Evolutionary conservation across 2,113 vertebrate species (phyloP), one percentile per base, ranked within the genome.

Genomic region (Rhinolophus ferrumequinum): DNA sequence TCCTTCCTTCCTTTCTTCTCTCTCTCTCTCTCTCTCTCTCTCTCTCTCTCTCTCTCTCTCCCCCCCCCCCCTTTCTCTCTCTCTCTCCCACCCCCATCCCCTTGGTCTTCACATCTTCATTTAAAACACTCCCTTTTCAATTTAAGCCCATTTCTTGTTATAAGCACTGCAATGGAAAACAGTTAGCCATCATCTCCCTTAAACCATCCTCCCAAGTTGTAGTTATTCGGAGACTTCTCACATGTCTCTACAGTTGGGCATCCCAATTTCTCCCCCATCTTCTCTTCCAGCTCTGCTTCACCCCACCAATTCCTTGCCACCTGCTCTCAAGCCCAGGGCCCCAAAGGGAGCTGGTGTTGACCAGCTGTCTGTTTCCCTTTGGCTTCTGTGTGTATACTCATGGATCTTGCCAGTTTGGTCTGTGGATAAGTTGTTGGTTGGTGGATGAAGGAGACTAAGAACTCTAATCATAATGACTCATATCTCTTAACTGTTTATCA

Each of bases 1-100:
- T 88, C 5, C 24, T 16, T 18, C 15, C 5, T 5, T 26, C 5
- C 5, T 6, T 3, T 0, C n/a, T 8, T 6, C 6, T 28, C 4
- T 28, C 30, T 28, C 19, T 18, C 24, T 13, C 2, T 3, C 1
- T 6, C 8, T 26, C 8, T 21, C 14, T 6, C 14, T 33, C 6
- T 60, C 38, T 2, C 28, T 14, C 5, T 8, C 6, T 33, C n/a
- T 28, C 4, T 28, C 30, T 28, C 12, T 18, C 33, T 13, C 26
- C 33, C 10, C 9, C 44, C 28, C 8, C 16, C n/a, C 8, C 15
- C 2, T 3, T 1, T 6, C 8, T 26, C 8, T 21, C 14, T 6
- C 14, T 38, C 4, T 52, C 38, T 4, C 28, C 21, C 5, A 12
- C 6, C 44, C 8, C 38, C 4, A 24, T 1, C 47, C 15, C 35